These are phyloP conservation scores for Mormyrus iriodes DNA, from an alignment of 2,113 vertebrate species.

Conservation along the genomic window DNA sequence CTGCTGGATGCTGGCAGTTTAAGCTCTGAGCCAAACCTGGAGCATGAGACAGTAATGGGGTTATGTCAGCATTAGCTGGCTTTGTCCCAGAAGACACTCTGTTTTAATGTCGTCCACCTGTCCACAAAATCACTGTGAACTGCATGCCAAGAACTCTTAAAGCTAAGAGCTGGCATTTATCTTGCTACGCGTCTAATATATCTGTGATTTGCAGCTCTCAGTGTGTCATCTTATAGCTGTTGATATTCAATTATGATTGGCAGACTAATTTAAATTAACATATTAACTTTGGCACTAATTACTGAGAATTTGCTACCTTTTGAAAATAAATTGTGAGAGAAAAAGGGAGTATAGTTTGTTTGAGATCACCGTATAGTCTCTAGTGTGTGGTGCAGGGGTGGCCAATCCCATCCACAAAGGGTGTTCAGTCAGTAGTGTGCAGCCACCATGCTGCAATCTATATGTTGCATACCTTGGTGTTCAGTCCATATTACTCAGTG, in stretches of 20 bases:
- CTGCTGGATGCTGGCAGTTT: background rate
- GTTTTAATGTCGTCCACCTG: conserved; percentile 1
- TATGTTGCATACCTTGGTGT: background rate
- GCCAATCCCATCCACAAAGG: background rate
- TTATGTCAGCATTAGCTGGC: background rate
- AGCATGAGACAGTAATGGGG: background rate
- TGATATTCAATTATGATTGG: background rate
- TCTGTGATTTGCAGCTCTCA: background rate
- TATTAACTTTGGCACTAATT: background rate
- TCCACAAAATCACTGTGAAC: background rate
- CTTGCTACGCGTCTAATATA: background rate
- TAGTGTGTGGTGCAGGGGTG: background rate
- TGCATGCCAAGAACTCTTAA: background rate
- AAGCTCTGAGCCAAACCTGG: background rate
- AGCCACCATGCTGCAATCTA: background rate
- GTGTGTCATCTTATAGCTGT: background rate
- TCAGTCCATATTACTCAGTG: background rate
- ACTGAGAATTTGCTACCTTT: background rate
- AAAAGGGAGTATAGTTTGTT: background rate
- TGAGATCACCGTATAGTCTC: background rate
- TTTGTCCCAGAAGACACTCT: background rate
- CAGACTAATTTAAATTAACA: background rate
- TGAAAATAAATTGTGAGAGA: background rate
- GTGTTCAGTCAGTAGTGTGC: background rate
- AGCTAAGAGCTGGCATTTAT: background rate